Conservation (phyloP, 2,113 vertebrate species). For the western clawed frog (Xenopus tropicalis) region DNA sequence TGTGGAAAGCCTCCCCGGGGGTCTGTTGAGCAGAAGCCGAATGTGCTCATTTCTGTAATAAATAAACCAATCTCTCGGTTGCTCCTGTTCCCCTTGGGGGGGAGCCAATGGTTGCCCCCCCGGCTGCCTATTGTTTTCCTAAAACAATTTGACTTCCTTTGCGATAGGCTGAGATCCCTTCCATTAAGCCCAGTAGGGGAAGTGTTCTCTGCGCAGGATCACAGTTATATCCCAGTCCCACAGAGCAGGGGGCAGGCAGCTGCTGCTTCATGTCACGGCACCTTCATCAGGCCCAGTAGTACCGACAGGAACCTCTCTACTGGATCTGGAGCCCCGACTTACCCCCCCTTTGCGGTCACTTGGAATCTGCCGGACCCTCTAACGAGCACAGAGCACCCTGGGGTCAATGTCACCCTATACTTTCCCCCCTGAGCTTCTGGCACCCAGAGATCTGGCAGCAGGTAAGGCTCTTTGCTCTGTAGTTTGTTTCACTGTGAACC, state of each 20-base stretch:
- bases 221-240: conserved; percentile 58
- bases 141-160: conserved; percentile 96
- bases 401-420: not conserved
- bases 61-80: not conserved
- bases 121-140: conserved; percentile 84
- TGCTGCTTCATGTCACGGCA: conserved; percentile 52
- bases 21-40: not conserved
- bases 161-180: conserved; percentile 73
- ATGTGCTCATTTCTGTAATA: not conserved
- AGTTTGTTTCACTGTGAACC: too few species aligned
- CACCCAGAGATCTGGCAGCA: not conserved
- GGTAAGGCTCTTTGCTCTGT: conserved; percentile 6
- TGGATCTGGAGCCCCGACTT: not conserved
- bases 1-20: not conserved
- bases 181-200: conserved; percentile 74
- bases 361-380: not conserved
- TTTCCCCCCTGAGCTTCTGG: too few species aligned
- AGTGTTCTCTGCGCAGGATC: conserved; percentile 60
- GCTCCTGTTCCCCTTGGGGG: conserved; percentile 54
- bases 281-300: conserved; percentile 45
- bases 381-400: not conserved
- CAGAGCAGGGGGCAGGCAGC: conserved; percentile 47
- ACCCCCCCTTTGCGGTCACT: too few species aligned
- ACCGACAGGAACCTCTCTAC: conserved; percentile 37
- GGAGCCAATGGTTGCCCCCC: conserved; percentile 71